Evolutionary conservation across 2,797 vertebrate genomes (phyloP), one percentile per base, ranked within the genome.

Genomic region (Paguma larvata): DNA sequence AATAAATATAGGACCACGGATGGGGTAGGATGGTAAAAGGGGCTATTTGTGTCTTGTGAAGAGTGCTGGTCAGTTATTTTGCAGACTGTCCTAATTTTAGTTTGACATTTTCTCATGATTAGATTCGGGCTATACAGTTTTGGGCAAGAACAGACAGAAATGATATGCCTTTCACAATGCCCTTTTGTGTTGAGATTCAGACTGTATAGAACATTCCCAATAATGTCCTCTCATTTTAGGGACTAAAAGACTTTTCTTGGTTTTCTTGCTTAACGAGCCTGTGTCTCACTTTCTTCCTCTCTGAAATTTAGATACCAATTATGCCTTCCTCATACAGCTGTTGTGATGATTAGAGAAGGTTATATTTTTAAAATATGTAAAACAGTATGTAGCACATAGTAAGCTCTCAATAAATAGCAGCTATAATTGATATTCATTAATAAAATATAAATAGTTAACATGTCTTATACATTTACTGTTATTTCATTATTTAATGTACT

Each of bases 141-240:
- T 93, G 93, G 44, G n/a, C 53, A 96, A 91, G 46, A 94, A 67
- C 51, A 56, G 27, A 77, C 10, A 77, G 67, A 94, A 94, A 70
- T 16, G 5, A 80, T 41, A 46, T 62, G 25, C 21, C 51, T 95
- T 94, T 94, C 62, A 72, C 4, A 67, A 68, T 41, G 53, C 8
- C 41, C 70, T 85, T 91, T 94, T 93, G 51, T 85, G 72, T 34
- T 63, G 59, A 79, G 8, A 34, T 48, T 10, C 67, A 92, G 41
- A 95, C 21, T 92, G 21, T 16, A 89, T 5, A 95, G 70, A 85
- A 87, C 16, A 75, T 70, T 89, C 30, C 13, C n/a, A 67, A 23
- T 2, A 84, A 75, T 82, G 25, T 51, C 32, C 38, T 94, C 7
- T 72, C 38, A 67, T 63, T 94, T 85, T 79, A 62, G 30, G 77